Conservation (phyloP, 1,140 invertebrate species). For the Drosophila malerkotliana region DNA sequence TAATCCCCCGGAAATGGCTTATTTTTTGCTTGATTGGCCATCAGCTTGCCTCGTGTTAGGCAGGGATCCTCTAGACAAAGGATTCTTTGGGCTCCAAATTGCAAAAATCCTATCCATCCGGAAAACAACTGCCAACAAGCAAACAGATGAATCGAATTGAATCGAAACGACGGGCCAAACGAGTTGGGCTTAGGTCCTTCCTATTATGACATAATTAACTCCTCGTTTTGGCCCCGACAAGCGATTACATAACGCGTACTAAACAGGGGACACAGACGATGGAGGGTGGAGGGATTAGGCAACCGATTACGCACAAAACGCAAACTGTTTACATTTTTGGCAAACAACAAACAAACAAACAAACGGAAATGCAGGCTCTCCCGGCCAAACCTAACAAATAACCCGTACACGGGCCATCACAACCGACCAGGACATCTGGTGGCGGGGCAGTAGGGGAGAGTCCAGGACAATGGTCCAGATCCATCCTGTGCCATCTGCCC, state of each 20-base stretch:
- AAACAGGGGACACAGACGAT: neutral
- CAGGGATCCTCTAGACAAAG: slow-evolving; percentile 9
- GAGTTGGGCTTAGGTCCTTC: slow-evolving; percentile 25
- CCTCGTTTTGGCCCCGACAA: slow-evolving; percentile 58
- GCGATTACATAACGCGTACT: slow-evolving; percentile 71
- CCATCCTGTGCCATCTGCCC: slow-evolving; percentile 29
- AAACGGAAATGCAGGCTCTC: slow-evolving; percentile 73
- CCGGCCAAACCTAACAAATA: slow-evolving; percentile 66
- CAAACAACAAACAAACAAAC: slow-evolving; percentile 50
- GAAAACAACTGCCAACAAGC: slow-evolving; percentile 45
- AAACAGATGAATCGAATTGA: slow-evolving; percentile 30
- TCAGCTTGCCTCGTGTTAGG: slow-evolving; percentile 36
- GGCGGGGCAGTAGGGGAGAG: neutral
- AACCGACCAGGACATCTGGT: neutral
- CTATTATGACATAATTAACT: slow-evolving; percentile 81
- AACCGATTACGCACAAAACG: slow-evolving; percentile 69
- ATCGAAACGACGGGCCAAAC: slow-evolving; percentile 19
- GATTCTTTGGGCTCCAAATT: slow-evolving; percentile 14
- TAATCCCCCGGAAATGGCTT: slow-evolving; percentile 27
- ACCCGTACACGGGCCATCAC: slow-evolving; percentile 52
- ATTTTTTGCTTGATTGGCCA: slow-evolving; percentile 20
- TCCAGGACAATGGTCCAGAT: slow-evolving; percentile 36
- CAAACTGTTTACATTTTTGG: slow-evolving; percentile 76
- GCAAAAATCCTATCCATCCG: slow-evolving; percentile 11
- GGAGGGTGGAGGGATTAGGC: slow-evolving; percentile 36